Evolutionary conservation across 2,113 vertebrate genomes (phyloP), one percentile per base, ranked within the genome.

Genomic region (Sardina pilchardus): DNA sequence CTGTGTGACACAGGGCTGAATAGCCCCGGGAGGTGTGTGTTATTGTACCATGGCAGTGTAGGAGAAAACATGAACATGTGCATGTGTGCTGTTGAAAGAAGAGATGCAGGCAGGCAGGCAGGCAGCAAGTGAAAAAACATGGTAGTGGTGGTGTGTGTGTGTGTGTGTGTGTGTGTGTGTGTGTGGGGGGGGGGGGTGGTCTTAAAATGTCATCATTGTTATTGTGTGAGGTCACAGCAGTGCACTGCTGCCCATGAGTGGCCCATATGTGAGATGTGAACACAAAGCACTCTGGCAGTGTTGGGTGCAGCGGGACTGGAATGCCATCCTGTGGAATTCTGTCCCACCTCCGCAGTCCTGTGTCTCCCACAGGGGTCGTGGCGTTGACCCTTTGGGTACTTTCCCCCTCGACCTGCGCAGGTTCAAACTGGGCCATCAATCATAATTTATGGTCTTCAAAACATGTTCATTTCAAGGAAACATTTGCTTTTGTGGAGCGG

Each of bases 391-490:
- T 34, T 34, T 84, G 90, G 87, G 88, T 92, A 86, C 63, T 80
- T 85, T 90, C 83, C 84, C 84, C 87, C 86, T 82, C 10, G 82
- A 90, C 87, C 84, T 85, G 53, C 26, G 86, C 88, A 4, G 71
- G 71, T 17, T 91, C 45, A 86, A 91, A 87, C 87, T 86, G 19
- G 67, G 85, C 59, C 92, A 92, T 94, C 89, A 91, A 92, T 93
- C 90, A 91, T 88, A 43, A 71, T 89, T 91, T 83, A 83, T 36
- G 78, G 81, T 78, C 26, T 92, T 90, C 82, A 90, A 88, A 85
- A 85, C 87, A 89, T 53, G 30, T 9, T 39, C 34, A 36, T 78
- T 0, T 87, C 83, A 56, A 7, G 42, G 82, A 80, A 91, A 87
- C 83, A 89, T 82, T 88, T 86, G 83, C 86, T 85, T 42, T 75